Base-by-base conservation (phyloP, 2,113 vertebrate genomes). In the Scytalopus superciliaris region DNA sequence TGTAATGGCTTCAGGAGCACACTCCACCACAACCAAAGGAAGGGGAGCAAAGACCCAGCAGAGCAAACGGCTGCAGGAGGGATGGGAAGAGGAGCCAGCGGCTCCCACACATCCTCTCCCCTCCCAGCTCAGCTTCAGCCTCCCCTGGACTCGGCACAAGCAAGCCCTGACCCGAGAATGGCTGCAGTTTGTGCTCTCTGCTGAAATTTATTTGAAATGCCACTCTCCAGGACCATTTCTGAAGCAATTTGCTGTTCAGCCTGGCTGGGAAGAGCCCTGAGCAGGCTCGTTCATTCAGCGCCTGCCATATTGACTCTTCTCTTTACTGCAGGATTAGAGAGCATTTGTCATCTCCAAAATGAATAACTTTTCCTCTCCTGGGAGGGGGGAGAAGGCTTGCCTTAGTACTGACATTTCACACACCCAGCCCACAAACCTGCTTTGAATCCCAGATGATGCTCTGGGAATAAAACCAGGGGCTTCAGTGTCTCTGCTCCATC, bases 341-440 rank as follows among this genome's bases (percentile, higher is more conserved):
- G 87, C 67, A 53, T 97, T 96, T 96, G 95, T 97, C 95, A 97
- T 92, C 93, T 93, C 88, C 11, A 45, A 92, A 92, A 94, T 87
- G 88, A 97, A 90, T 93, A 97, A 93, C 93, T 92, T 94, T 57
- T 67, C 85, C 85, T 75, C 94, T 94, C 90, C 90, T 37, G 92
- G 85, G 94, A 90, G 74, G 45, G 89, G 69, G 68, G 64, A 84
- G 64, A 93, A 63, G 91, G 50, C n/a, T 74, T 22, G 82, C 83
- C 75, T 94, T 49, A 6, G 31, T 24, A 19, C 79, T 63, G 86
- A 57, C 73, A 75, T 84, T 77, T 90, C 79, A 49, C 69, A 90
- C 40, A 74, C 76, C 60, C 79, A 80, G 35, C 93, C 79, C 76
- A 60, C 76, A 90, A 81, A 68, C 76, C 94, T 92, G 90, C 85